Evolutionary conservation across 2,113 vertebrate genomes (phyloP).

Genomic region (Poecile atricapillus): DNA sequence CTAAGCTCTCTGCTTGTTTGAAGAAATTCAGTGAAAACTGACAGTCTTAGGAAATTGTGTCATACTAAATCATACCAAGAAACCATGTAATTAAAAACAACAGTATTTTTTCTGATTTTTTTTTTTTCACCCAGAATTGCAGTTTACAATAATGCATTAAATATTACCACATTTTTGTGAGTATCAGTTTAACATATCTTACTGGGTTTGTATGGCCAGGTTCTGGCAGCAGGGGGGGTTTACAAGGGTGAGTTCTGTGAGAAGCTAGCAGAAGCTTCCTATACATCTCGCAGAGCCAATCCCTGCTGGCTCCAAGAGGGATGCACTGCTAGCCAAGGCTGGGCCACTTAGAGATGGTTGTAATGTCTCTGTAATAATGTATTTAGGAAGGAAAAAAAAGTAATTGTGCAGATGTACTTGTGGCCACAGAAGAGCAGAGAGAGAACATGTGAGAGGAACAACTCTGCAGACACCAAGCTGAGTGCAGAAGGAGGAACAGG

Average conservation of each 20-base stretch:
- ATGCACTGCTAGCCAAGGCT: not conserved
- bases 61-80: not conserved
- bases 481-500: not conserved
- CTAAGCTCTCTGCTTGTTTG: not conserved
- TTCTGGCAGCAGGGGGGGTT: rapidly evolving
- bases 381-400: not conserved
- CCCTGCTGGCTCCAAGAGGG: not conserved
- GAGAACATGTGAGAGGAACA: not conserved
- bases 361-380: not conserved
- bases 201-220: not conserved
- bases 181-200: not conserved
- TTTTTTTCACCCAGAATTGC: not conserved
- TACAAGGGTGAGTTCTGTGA: not conserved
- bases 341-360: no score
- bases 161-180: not conserved
- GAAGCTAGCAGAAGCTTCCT: not conserved
- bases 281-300: not conserved
- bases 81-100: not conserved
- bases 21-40: not conserved
- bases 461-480: not conserved
- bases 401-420: not conserved
- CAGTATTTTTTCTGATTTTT: not conserved
- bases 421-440: rapidly evolving
- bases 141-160: not conserved
- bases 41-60: not conserved